Percentiles rank a stretch among this genome's conserved stretches.
Conservation (phyloP, 2,113 vertebrate species). For the Chaetops frenatus region DNA sequence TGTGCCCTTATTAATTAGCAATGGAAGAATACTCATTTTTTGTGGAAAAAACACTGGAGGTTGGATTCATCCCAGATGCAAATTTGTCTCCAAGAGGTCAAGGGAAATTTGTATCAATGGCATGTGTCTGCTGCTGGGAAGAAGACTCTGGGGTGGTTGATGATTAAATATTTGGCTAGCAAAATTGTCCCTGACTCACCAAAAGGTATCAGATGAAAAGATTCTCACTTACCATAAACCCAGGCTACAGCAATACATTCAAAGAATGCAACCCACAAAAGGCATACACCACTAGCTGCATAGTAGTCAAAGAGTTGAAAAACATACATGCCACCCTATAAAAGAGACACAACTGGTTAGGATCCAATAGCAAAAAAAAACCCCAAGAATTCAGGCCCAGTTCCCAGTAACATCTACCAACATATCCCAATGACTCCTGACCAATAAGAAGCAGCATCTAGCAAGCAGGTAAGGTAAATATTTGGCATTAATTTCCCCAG, state of each 20-base stretch:
- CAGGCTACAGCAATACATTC: conserved; percentile 99
- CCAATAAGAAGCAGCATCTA: not conserved
- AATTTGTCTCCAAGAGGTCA: not conserved
- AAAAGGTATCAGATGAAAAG: not conserved
- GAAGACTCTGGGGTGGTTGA: not conserved
- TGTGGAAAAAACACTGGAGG: not conserved
- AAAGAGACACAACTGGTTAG: not conserved
- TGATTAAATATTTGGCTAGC: not conserved
- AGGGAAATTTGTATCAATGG: not conserved
- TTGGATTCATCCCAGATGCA: conserved; percentile 19
- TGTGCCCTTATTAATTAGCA: conserved; percentile 25
- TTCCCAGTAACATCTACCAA: not conserved
- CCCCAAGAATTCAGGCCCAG: not conserved
- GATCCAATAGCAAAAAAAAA: not conserved
- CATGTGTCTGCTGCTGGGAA: not conserved
- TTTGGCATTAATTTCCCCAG: not conserved
- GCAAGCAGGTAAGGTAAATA: not conserved
- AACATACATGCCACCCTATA: conserved; percentile 98
- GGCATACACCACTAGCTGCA: conserved; percentile 99
- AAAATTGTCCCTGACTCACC: not conserved
- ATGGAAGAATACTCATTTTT: conserved; percentile 9
- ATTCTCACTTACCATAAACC: conserved; percentile 91
- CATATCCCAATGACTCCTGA: not conserved
- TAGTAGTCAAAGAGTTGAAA: conserved; percentile 99
- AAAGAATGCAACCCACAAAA: conserved; percentile 99